A percentile compares a stretch with the other conserved stretches of the same genome.
These are phyloP conservation scores for Darevskia mixta DNA, from an alignment of 2,797 vertebrate genomes.

Conservation along the genomic window DNA sequence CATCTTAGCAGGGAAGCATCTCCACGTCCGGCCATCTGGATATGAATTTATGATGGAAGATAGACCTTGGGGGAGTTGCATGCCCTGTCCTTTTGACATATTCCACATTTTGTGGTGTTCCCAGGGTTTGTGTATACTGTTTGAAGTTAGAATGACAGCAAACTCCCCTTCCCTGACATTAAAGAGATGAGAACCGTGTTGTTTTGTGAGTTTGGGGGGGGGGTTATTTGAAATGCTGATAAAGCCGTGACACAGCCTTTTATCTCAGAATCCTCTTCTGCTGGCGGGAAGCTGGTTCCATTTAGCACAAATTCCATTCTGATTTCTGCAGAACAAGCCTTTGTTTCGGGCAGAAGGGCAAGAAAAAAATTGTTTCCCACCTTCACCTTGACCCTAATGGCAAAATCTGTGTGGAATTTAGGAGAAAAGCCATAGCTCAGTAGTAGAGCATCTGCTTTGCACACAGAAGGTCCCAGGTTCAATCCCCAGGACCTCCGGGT, in stretches of 20 bases:
- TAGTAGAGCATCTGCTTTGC: too few species aligned
- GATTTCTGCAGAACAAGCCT: too few species aligned
- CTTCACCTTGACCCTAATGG: too few species aligned
- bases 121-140: constrained; percentile 67
- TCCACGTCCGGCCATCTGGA: neutral
- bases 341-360: too few species aligned
- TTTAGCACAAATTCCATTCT: neutral
- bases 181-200: constrained; percentile 42
- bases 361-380: too few species aligned
- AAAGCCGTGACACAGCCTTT: constrained; percentile 44
- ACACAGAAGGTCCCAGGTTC: too few species aligned
- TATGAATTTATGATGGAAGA: constrained; percentile 28
- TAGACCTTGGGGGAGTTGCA: constrained; percentile 44
- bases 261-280: constrained; percentile 38
- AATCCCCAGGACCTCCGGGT: too few species aligned
- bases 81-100: constrained; percentile 52
- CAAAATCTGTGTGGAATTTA: too few species aligned
- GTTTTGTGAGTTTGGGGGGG: constrained; percentile 37
- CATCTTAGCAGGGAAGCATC: neutral
- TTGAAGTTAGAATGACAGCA: constrained; percentile 62
- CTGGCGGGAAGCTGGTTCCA: constrained; percentile 54
- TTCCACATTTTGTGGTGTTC: constrained; percentile 63
- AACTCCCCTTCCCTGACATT: constrained; percentile 58
- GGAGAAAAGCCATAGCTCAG: too few species aligned
- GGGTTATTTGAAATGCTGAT: constrained; percentile 59